Evolutionary conservation across 2,113 vertebrate species (phyloP).

Genomic region (Sitta europaea): DNA sequence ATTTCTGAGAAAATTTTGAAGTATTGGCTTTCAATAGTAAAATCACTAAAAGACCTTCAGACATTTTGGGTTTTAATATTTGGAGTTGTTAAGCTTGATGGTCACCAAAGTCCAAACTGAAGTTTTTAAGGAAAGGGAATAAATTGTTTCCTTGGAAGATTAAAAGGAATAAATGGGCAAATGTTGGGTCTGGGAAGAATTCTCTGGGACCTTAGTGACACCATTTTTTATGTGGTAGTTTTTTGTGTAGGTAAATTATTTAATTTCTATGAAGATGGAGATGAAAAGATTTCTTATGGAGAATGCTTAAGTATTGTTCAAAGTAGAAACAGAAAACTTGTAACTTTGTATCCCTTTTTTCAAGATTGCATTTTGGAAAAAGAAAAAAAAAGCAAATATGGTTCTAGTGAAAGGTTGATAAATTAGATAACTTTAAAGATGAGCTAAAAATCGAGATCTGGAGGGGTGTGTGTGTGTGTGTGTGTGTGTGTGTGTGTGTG

Average conservation of each 20-base stretch:
- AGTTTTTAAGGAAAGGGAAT: neutral
- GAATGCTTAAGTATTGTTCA: neutral
- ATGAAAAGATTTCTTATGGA: neutral
- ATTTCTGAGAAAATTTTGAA: neutral
- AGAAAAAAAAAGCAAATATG: neutral
- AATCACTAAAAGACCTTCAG: neutral
- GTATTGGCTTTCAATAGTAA: neutral
- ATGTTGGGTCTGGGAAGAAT: neutral
- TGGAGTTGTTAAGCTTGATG: neutral
- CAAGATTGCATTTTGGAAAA: neutral
- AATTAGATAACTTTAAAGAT: neutral
- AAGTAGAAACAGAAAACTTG: neutral
- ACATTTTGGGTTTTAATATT: neutral
- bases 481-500: too few species aligned
- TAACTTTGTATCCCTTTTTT: neutral
- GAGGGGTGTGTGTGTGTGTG: too few species aligned
- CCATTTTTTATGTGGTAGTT: neutral
- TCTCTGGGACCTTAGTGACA: neutral
- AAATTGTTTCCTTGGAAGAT: neutral
- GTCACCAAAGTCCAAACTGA: neutral
- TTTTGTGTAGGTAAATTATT: neutral
- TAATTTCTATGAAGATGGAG: neutral
- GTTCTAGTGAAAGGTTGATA: neutral
- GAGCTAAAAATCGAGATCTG: neutral
- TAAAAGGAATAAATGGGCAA: neutral